Percentiles rank a stretch among this genome's conserved stretches.
These are phyloP conservation scores for Drosophila hawaiiensis DNA, from an alignment of 2,888 invertebrate species.

Conservation along the genomic window DNA sequence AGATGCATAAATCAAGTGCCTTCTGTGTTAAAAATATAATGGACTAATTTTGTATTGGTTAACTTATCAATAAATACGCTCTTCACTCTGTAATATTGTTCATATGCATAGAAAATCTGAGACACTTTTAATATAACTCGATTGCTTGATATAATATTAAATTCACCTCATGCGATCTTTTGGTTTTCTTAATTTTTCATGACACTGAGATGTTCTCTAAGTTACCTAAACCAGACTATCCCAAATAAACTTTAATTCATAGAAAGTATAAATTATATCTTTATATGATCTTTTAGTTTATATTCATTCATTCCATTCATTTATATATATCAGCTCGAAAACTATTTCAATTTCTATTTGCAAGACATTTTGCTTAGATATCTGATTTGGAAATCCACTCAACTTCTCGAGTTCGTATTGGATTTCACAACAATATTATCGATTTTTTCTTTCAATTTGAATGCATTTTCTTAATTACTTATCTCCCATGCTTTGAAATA, in stretches of 20 bases:
- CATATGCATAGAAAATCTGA: not conserved
- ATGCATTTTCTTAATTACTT: constrained; percentile 29
- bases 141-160: not conserved
- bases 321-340: not conserved
- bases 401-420: not conserved
- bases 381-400: not conserved
- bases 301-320: not conserved
- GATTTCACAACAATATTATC: not conserved
- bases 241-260: too few relatives aligned
- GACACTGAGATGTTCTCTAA: too few relatives aligned
- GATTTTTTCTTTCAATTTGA: not conserved
- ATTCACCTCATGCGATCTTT: not conserved
- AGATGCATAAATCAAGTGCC: not conserved
- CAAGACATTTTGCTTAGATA: not conserved
- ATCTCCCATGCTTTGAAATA: constrained; percentile 16
- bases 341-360: not conserved
- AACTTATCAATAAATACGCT: not conserved
- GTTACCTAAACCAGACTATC: too few relatives aligned
- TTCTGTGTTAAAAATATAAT: not conserved
- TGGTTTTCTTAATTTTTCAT: not conserved
- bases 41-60: not conserved
- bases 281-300: not conserved
- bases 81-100: not conserved
- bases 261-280: too few relatives aligned
- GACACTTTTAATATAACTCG: not conserved